phyloP scores from a whole-genome alignment of 2,888 invertebrate genomes.

The Apamea epomidion region DNA sequence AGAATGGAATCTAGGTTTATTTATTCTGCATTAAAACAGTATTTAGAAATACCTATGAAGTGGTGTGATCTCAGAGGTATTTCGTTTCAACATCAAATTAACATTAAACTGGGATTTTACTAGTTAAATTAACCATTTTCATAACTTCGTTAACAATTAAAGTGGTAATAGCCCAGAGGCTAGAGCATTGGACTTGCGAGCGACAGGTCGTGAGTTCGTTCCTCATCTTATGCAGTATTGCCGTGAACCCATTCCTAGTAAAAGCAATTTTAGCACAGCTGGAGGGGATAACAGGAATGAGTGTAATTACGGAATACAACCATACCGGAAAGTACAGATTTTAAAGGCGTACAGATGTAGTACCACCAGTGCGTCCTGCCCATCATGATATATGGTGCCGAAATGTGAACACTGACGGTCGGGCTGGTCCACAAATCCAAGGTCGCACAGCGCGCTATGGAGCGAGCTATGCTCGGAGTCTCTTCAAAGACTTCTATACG shows the following conservation, averaged over 20 bases:
- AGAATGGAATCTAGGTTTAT: constrained; percentile 44
- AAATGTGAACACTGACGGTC: too few species aligned
- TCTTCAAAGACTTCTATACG: too few species aligned
- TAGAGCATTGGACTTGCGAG: constrained; percentile 1
- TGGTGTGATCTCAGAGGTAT: not conserved
- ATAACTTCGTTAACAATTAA: not conserved
- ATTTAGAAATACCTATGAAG: not conserved
- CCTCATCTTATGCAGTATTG: constrained; percentile 12
- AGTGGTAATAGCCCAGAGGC: not conserved
- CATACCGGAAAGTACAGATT: not conserved
- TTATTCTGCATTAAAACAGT: not conserved
- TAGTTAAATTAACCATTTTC: not conserved
- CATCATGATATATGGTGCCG: too few species aligned
- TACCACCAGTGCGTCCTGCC: too few species aligned
- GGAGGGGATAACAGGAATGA: not conserved
- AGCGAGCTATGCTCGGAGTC: too few species aligned
- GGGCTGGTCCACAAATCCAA: too few species aligned
- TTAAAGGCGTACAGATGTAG: not conserved
- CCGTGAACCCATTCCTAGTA: not conserved
- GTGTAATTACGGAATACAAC: not conserved
- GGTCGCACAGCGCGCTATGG: too few species aligned
- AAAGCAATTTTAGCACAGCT: constrained; percentile 24
- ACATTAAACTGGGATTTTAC: not conserved
- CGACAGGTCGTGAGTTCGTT: constrained; percentile 20
- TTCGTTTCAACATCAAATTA: constrained; percentile 1